phyloP scores from a whole-genome alignment of 2,797 vertebrate genomes.

The Antennarius maculatus region DNA sequence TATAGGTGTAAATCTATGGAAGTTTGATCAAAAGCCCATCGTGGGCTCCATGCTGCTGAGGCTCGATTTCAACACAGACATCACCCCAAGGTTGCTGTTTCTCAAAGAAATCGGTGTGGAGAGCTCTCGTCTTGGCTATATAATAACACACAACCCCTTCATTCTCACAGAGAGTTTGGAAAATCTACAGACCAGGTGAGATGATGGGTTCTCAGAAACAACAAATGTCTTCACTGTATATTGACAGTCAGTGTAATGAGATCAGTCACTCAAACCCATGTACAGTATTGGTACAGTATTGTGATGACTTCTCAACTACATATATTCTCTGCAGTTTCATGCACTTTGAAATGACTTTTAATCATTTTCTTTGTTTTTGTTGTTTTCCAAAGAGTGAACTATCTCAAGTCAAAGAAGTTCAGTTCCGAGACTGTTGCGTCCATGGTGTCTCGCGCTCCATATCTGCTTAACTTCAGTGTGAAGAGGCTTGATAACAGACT shows the following conservation, averaged over 20 bases:
- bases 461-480: slow-evolving; percentile 93
- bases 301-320: background rate
- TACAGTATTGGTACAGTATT: background rate
- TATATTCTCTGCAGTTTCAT: background rate
- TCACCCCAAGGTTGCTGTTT: slow-evolving; percentile 89
- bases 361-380: slow-evolving; percentile 1
- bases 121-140: slow-evolving; percentile 83
- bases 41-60: slow-evolving; percentile 91
- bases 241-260: background rate
- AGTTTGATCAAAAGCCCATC: slow-evolving; percentile 88
- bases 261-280: background rate
- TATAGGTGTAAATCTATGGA: slow-evolving; percentile 91
- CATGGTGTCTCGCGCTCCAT: slow-evolving; percentile 92
- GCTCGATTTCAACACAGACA: slow-evolving; percentile 88
- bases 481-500: slow-evolving; percentile 96
- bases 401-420: slow-evolving; percentile 91
- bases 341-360: background rate
- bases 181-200: slow-evolving; percentile 88
- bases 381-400: slow-evolving; percentile 85
- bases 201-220: background rate
- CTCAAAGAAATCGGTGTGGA: slow-evolving; percentile 92
- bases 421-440: slow-evolving; percentile 82
- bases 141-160: slow-evolving; percentile 91
- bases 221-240: background rate
- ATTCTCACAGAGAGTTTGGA: slow-evolving; percentile 90